Evolutionary conservation across 2,888 invertebrate genomes (phyloP), one percentile per base, ranked within the genome.

Genomic region (Cistogaster globosa): DNA sequence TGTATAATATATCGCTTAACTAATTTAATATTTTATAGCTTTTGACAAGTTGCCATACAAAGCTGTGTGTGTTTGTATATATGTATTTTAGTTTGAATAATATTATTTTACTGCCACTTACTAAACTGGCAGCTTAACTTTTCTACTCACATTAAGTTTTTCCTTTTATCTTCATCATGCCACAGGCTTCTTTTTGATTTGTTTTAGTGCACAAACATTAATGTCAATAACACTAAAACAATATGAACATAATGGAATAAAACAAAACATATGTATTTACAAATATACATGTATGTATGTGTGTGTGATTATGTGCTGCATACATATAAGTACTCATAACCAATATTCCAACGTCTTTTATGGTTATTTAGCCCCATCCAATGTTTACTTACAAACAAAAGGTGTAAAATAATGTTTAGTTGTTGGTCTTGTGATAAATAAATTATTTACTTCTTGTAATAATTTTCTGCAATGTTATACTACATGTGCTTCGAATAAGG

Each of bases 1-100:
- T 78, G 48, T 71, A 20, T 65, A 71, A 77, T 76, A 62, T 76
- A 78, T 80, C 76, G 88, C 88, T 88, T 88, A 88, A 90, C 90
- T 90, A 90, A 90, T 90, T 90, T 89, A 89, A 90, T 89, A 89
- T 90, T 87, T 89, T 90, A 90, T 91, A 90, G 89, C 90, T 88
- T 91, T 89, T 90, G 91, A 91, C 90, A 91, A 90, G 90, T 90
- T 89, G 90, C 88, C 63, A 63, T 55, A 55, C 18, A 57, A 18
- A 48, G 53, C 16, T 53, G 32, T 32, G 53, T 76, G 51, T 62
- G 8, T 8, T 5, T 8, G 6, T 32, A 32, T 5, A 8, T 32
- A 32, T 32, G 6, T 32, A n/a, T 68, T 20, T 69, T 12, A 69
- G 36, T 75, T 22, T 18, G 26, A 48, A 68, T 74, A 80, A 80